Evolutionary conservation across 2,797 vertebrate species (phyloP), one percentile per base, ranked within the genome.

Genomic region (Macrochelys suwanniensis): DNA sequence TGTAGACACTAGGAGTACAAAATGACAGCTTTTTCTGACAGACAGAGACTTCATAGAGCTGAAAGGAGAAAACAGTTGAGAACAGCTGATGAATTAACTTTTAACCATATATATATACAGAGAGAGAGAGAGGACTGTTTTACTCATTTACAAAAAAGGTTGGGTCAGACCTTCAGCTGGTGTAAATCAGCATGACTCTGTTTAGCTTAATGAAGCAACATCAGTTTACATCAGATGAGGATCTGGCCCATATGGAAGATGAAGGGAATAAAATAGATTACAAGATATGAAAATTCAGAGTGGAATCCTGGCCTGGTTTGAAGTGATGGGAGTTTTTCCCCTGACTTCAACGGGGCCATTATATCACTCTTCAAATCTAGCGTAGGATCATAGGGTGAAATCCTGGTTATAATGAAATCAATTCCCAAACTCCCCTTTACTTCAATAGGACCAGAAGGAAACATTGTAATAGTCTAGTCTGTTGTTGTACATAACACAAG

Each of bases 61-160:
- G 47, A 71, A 57, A 42, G 83, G 37, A 23, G 49, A 79, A 86
- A 89, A 77, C 82, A 83, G 78, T 88, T 53, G 78, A 88, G 82
- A 94, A 78, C n/a, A 92, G n/a, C 65, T 82, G 59, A n/a, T 93
- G 68, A 93, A 94, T 65, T n/a, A 89, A 80, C 21, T 89, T 61
- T 93, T 85, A 89, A 94, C 21, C 47, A 91, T 94, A 77, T 23
- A 68, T 21, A 53, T 8, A 53, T 7, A 53, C 6, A 42, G 42
- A 28, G 21, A 51, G 89, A 94, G 68, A 80, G 25, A 85, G 86
- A 16, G 13, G 53, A 88, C 21, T 74, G 68, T 45, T 42, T 74
- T 45, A 74, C n/a, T 74, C 37, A 23, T 45, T 33, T 45, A 25
- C 37, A 90, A 74, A 79, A 86, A 53, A 88, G 74, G 19, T 93